Percentiles rank a stretch among this genome's conserved stretches.
phyloP scores from a whole-genome alignment of 2,888 invertebrate species.

The Latrodectus elegans region DNA sequence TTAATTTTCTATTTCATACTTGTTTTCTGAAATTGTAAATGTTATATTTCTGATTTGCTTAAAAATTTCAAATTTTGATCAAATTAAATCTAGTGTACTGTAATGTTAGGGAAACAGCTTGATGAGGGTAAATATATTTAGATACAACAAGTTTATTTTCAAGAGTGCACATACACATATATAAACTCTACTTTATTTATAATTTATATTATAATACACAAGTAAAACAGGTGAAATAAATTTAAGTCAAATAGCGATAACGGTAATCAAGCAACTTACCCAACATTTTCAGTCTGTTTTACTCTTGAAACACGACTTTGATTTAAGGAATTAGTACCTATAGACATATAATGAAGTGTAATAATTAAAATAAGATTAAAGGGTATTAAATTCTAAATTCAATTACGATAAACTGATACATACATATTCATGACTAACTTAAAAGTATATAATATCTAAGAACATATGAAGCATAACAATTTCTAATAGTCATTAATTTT shows the following conservation, averaged over 20 bases:
- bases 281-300: conserved; percentile 43
- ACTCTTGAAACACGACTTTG: conserved; percentile 3
- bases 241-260: not conserved
- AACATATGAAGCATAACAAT: not conserved
- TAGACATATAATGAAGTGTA: not conserved
- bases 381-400: not conserved
- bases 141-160: not conserved
- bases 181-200: too few species aligned
- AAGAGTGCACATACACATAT: not conserved
- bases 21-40: too few species aligned
- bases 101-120: not conserved
- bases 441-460: not conserved
- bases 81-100: too few species aligned
- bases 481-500: too few species aligned
- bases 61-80: too few species aligned
- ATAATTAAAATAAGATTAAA: not conserved
- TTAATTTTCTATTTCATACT: too few species aligned
- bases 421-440: not conserved
- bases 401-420: not conserved
- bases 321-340: not conserved
- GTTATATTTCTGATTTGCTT: too few species aligned
- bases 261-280: conserved; percentile 10
- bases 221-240: not conserved
- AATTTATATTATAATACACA: not conserved
- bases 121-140: not conserved